Evolutionary conservation across 2,888 invertebrate genomes (phyloP).

Genomic region (Muscina levida): DNA sequence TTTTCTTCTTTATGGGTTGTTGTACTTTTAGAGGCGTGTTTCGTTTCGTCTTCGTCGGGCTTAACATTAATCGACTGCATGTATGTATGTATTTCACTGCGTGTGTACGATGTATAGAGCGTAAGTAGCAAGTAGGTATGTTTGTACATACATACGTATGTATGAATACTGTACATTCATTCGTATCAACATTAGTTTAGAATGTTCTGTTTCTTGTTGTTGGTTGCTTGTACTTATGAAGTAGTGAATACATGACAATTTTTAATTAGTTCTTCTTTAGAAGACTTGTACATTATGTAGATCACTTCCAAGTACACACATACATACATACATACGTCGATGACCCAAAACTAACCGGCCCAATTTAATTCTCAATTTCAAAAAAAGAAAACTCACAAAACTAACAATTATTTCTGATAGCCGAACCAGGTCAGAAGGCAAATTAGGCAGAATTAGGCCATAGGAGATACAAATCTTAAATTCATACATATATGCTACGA

Average conservation of each 20-base stretch:
- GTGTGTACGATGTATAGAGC: slow-evolving; percentile 2
- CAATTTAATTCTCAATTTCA: too few species aligned
- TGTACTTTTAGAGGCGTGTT: neutral
- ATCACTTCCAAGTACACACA: neutral
- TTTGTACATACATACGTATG: slow-evolving; percentile 27
- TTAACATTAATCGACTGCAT: neutral
- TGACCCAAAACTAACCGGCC: too few species aligned
- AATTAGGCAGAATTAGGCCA: too few species aligned
- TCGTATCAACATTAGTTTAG: slow-evolving; percentile 3
- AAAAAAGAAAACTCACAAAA: neutral
- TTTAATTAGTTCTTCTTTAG: slow-evolving; percentile 9
- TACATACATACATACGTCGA: neutral
- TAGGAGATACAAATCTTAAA: too few species aligned
- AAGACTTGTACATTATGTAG: neutral
- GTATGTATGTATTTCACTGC: too few species aligned
- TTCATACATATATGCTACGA: too few species aligned
- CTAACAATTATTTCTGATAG: neutral
- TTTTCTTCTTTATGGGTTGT: slow-evolving; percentile 1
- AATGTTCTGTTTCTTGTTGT: too few species aligned
- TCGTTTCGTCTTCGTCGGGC: slow-evolving; percentile 9
- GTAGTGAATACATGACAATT: slow-evolving; percentile 24
- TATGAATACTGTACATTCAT: slow-evolving; percentile 11
- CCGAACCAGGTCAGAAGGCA: too few species aligned
- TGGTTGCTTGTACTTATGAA: slow-evolving; percentile 11
- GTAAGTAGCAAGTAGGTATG: neutral